These are phyloP conservation scores for Toxotes jaculatrix DNA, from an alignment of 2,113 vertebrate species.

Conservation along the genomic window DNA sequence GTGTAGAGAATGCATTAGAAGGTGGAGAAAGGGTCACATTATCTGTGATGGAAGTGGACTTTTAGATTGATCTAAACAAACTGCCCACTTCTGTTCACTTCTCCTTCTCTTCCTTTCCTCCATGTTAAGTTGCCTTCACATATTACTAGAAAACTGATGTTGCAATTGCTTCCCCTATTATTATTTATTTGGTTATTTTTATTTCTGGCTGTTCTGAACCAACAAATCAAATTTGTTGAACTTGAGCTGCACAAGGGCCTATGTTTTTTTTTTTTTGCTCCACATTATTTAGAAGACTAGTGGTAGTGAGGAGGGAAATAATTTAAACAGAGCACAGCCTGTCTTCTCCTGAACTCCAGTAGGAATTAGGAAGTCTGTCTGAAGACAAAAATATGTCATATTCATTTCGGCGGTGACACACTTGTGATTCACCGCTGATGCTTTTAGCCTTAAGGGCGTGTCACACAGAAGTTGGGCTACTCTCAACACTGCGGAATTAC, in stretches of 20 bases:
- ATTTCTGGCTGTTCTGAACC: neutral
- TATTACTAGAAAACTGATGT: neutral
- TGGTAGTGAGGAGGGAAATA: neutral
- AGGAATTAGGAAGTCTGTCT: constrained; percentile 58
- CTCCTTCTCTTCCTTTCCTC: neutral
- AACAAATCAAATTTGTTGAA: neutral
- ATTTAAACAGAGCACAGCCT: constrained; percentile 1
- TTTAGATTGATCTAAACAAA: neutral
- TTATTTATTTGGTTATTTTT: neutral
- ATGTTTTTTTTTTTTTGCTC: neutral
- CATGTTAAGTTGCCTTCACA: neutral
- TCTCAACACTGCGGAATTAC: constrained; percentile 35
- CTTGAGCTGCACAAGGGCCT: neutral
- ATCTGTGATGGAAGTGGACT: neutral
- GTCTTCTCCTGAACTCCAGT: neutral
- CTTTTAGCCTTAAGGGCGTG: constrained; percentile 49
- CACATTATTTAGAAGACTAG: neutral
- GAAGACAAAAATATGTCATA: constrained; percentile 47
- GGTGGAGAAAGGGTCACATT: too few relatives aligned
- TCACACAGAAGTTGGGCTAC: constrained; percentile 26
- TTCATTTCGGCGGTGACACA: constrained; percentile 49
- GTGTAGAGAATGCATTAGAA: too few relatives aligned
- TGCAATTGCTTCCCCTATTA: neutral
- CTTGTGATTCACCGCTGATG: constrained; percentile 61
- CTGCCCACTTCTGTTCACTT: neutral